Evolutionary conservation across 2,113 vertebrate species (phyloP).

Genomic region (Smithornis capensis): DNA sequence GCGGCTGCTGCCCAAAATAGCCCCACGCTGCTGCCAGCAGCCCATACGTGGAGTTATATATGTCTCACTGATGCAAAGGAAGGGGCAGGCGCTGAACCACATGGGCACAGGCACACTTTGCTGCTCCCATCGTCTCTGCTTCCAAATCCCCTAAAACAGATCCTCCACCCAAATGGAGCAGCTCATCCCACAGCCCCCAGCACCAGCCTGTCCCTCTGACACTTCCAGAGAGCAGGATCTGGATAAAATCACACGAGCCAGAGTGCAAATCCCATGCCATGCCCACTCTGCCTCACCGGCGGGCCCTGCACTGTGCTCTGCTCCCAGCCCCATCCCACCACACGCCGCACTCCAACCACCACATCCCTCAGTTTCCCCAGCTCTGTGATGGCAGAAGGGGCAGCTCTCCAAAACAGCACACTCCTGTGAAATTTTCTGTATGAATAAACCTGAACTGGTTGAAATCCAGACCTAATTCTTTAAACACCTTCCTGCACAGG

Average conservation of each 20-base stretch:
- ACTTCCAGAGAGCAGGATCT: not conserved
- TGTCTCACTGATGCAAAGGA: not conserved
- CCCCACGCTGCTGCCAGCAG: not conserved
- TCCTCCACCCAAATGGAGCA: fast-evolving
- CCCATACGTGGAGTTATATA: not conserved
- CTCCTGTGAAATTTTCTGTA: not conserved
- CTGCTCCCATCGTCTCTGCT: not conserved
- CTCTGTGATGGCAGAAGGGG: not conserved
- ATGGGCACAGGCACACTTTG: not conserved
- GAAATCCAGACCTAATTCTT: not conserved
- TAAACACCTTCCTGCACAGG: fast-evolving
- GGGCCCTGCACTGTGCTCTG: not conserved
- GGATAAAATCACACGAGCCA: fast-evolving
- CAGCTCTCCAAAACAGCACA: not conserved
- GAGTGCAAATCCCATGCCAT: not conserved
- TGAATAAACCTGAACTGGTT: not conserved
- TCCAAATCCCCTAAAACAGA: fast-evolving
- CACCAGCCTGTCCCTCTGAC: not conserved
- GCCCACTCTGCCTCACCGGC: fast-evolving
- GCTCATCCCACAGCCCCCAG: fast-evolving
- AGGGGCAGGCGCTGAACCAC: not conserved
- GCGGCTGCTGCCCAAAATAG: not conserved
- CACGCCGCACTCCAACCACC: fast-evolving
- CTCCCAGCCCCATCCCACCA: not conserved
- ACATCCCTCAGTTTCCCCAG: not conserved